Conservation (phyloP, 2,113 vertebrate species). For the Notarius quadriscutis region DNA sequence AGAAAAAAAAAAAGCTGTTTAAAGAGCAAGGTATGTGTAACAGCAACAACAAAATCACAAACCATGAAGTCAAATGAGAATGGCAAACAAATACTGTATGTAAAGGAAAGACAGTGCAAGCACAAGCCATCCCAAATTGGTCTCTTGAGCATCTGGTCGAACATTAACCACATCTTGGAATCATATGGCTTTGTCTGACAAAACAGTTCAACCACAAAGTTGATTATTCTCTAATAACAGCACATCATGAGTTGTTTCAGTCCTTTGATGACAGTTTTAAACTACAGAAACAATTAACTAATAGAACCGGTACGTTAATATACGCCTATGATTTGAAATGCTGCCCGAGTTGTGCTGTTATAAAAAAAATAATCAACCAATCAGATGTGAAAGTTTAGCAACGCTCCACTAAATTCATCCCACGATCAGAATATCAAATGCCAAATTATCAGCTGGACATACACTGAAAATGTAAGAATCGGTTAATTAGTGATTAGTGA, state of each 20-base stretch:
- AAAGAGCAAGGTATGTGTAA: not conserved
- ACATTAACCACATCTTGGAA: not conserved
- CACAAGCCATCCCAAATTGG: not conserved
- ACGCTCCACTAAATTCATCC: not conserved
- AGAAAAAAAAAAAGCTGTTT: not conserved
- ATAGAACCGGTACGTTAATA: not conserved
- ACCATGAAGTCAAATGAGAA: not conserved
- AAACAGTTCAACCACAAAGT: not conserved
- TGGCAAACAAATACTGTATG: not conserved
- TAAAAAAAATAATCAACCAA: not conserved
- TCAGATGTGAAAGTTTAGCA: not conserved
- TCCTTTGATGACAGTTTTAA: not conserved
- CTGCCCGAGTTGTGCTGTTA: not conserved
- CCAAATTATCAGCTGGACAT: not conserved
- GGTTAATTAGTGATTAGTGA: not conserved
- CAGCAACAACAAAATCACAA: not conserved
- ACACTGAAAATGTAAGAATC: not conserved
- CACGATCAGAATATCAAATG: not conserved
- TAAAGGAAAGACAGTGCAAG: not conserved
- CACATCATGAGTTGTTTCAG: not conserved
- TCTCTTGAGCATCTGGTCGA: not conserved
- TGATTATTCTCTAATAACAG: not conserved
- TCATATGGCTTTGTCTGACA: not conserved
- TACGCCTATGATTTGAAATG: not conserved
- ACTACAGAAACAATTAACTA: not conserved